phyloP scores from a whole-genome alignment of 2,888 invertebrate species.

The Hydraecia micacea region DNA sequence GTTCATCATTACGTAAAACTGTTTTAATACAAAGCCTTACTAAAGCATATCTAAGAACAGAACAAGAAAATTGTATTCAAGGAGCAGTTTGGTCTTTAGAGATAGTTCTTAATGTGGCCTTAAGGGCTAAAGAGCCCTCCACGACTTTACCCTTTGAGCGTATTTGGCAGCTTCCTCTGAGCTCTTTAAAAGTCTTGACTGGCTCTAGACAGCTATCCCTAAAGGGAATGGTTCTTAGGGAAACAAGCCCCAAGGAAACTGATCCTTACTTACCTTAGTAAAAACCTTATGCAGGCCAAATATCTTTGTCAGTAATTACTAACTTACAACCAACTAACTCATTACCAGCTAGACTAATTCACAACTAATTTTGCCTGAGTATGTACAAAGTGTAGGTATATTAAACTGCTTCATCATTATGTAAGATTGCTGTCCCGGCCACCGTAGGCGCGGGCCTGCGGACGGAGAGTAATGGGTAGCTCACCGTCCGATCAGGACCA shows the following conservation, averaged over 20 bases:
- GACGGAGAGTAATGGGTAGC: no score
- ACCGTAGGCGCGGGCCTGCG: no score
- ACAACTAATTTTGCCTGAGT: neutral
- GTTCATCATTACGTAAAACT: slow-evolving; percentile 6
- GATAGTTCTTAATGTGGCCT: no score
- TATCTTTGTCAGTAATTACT: neutral
- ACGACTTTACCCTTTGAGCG: neutral
- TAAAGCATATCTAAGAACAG: neutral
- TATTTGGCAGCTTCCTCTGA: no score
- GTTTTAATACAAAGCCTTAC: neutral
- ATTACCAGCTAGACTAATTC: neutral
- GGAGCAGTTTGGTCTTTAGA: neutral
- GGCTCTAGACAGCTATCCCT: no score
- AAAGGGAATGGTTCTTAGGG: neutral
- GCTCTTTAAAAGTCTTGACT: no score
- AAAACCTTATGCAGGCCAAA: neutral
- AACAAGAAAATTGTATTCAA: neutral
- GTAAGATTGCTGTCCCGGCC: neutral
- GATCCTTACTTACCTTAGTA: neutral
- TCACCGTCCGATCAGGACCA: no score
- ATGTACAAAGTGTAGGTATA: neutral
- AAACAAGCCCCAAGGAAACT: neutral
- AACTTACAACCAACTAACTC: no score
- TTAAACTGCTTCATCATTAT: slow-evolving; percentile 2
- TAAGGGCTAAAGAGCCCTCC: no score